phyloP scores from a whole-genome alignment of 1,140 invertebrate genomes.

The Drosophila athabasca region DNA sequence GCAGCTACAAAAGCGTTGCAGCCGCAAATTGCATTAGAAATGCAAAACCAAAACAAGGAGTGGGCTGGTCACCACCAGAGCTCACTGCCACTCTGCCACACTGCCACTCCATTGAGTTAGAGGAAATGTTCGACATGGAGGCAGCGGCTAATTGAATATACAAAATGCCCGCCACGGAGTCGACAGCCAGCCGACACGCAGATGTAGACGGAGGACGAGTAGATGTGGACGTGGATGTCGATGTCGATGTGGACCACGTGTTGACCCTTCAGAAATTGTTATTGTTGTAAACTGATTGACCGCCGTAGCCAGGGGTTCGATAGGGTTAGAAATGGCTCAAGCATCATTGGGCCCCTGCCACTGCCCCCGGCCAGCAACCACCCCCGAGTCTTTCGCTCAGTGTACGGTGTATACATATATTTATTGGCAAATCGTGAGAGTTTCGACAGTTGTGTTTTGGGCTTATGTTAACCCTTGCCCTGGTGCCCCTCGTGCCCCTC shows the following conservation, averaged over 20 bases:
- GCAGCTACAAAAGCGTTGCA: slow-evolving; percentile 65
- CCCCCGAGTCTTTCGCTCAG: slow-evolving; percentile 38
- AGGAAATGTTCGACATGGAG: slow-evolving; percentile 56
- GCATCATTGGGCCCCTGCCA: slow-evolving; percentile 40
- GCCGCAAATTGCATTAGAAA: slow-evolving; percentile 81
- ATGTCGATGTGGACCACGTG: slow-evolving; percentile 60
- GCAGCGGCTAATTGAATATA: slow-evolving; percentile 72
- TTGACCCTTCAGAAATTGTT: slow-evolving; percentile 72
- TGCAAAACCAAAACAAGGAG: slow-evolving; percentile 77
- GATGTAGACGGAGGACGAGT: not conserved
- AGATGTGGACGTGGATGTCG: not conserved
- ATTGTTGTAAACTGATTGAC: slow-evolving; percentile 73
- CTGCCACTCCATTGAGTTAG: slow-evolving; percentile 25
- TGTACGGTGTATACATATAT: no score
- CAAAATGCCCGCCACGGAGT: slow-evolving; percentile 55
- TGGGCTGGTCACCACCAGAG: slow-evolving; percentile 8
- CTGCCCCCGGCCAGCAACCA: not conserved
- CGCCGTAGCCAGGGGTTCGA: slow-evolving; percentile 42
- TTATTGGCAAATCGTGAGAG: slow-evolving; percentile 61
- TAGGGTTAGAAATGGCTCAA: slow-evolving; percentile 41
- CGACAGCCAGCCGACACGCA: no score
- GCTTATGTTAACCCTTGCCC: no score
- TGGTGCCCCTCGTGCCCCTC: no score
- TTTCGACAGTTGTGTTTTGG: slow-evolving; percentile 51
- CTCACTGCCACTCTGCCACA: not conserved